Conservation (phyloP, 2,888 invertebrate species). For the Trachelus stipa region DNA sequence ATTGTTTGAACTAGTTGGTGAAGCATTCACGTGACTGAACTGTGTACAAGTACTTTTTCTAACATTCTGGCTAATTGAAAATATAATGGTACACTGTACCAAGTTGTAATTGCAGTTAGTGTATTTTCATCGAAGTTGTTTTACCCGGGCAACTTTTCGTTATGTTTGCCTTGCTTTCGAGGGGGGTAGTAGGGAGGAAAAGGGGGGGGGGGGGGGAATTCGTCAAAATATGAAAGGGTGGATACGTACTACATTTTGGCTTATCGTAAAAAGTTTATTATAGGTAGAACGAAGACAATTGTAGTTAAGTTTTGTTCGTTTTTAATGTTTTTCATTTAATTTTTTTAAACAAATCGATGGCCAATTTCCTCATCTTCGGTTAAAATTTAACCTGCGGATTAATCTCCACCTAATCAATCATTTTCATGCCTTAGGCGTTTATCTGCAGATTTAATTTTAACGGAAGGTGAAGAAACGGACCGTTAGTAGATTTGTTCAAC, state of each 20-base stretch:
- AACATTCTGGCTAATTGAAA: neutral
- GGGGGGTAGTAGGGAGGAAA: too few relatives aligned
- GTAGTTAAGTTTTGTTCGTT: neutral
- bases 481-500: neutral
- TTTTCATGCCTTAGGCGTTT: too few relatives aligned
- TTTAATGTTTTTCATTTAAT: neutral
- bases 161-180: neutral
- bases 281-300: neutral
- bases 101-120: neutral
- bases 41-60: neutral
- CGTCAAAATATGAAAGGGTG: neutral
- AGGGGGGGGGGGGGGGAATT: neutral
- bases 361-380: too few relatives aligned
- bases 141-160: neutral
- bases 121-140: neutral
- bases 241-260: neutral
- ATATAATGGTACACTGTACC: neutral
- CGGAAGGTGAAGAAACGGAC: too few relatives aligned
- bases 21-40: neutral
- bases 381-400: too few relatives aligned
- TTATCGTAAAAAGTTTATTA: neutral
- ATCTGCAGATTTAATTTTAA: too few relatives aligned
- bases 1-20: neutral
- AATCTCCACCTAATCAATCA: too few relatives aligned
- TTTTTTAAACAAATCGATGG: neutral